A percentile compares a stretch with the other conserved stretches of the same genome.
Evolutionary conservation across 2,113 vertebrate genomes (phyloP).

Genomic region (Symphodus melops): DNA sequence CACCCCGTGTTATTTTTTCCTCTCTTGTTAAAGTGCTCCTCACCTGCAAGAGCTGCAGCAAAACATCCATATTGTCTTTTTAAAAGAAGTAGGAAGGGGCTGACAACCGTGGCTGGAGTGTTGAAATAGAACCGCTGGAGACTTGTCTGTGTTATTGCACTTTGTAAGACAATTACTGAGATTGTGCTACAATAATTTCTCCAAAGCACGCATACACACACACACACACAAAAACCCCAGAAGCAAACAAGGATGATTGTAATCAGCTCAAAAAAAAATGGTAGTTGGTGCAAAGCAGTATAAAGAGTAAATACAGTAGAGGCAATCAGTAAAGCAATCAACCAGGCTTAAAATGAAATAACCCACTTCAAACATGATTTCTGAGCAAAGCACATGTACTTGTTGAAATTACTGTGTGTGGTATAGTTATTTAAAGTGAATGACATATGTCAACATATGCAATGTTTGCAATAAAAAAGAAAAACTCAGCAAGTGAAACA

Average conservation of each 20-base stretch:
- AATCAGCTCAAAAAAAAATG: slow-evolving; percentile 51
- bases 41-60: slow-evolving; percentile 1
- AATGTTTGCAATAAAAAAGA: background rate
- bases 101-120: slow-evolving; percentile 7
- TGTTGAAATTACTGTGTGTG: background rate
- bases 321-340: slow-evolving; percentile 63
- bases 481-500: background rate
- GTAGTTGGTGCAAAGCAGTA: slow-evolving; percentile 30
- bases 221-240: background rate
- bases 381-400: slow-evolving; percentile 1
- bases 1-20: background rate
- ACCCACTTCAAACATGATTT: slow-evolving; percentile 23
- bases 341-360: slow-evolving; percentile 21
- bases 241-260: slow-evolving; percentile 31
- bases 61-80: background rate
- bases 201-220: slow-evolving; percentile 6
- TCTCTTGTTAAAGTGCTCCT: slow-evolving; percentile 1
- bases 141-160: slow-evolving; percentile 15
- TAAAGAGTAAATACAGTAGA: slow-evolving; percentile 26
- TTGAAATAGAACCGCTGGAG: slow-evolving; percentile 12
- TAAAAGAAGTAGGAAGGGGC: background rate
- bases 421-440: slow-evolving; percentile 1
- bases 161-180: slow-evolving; percentile 22
- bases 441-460: background rate
- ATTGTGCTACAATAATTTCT: slow-evolving; percentile 7